Conservation (phyloP, 2,797 vertebrate species). For the Carapus acus region DNA sequence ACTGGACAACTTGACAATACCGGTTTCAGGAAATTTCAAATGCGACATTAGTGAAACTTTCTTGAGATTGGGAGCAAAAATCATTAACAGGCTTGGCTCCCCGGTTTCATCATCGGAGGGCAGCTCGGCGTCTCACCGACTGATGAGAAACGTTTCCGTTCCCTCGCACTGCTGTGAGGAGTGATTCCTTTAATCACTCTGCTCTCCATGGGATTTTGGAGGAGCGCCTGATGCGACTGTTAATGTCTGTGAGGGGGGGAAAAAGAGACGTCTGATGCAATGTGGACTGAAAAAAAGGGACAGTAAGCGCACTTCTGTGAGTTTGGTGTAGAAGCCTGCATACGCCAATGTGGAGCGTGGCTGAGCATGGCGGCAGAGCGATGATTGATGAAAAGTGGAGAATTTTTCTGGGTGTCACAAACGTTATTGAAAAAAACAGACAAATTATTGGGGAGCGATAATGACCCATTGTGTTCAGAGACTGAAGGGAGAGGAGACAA, state of each 20-base stretch:
- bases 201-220: constrained; percentile 25
- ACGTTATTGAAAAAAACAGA: not conserved
- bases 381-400: constrained; percentile 24
- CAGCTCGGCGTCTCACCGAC: constrained; percentile 48
- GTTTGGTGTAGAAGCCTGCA: not conserved
- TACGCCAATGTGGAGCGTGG: no score
- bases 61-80: no score
- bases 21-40: no score
- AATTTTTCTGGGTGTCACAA: constrained; percentile 12
- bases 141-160: constrained; percentile 40
- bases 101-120: constrained; percentile 17
- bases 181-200: constrained; percentile 36
- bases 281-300: constrained; percentile 18
- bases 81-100: no score
- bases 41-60: no score
- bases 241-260: constrained; percentile 29
- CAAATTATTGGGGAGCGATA: constrained; percentile 24
- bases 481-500: not conserved
- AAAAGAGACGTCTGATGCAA: constrained; percentile 27
- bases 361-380: not conserved
- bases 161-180: constrained; percentile 24
- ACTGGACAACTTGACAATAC: no score
- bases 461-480: constrained; percentile 26
- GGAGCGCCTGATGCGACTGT: constrained; percentile 31
- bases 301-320: not conserved